Evolutionary conservation across 2,797 vertebrate genomes (phyloP).

Genomic region (Helicolenus hilgendorfi): DNA sequence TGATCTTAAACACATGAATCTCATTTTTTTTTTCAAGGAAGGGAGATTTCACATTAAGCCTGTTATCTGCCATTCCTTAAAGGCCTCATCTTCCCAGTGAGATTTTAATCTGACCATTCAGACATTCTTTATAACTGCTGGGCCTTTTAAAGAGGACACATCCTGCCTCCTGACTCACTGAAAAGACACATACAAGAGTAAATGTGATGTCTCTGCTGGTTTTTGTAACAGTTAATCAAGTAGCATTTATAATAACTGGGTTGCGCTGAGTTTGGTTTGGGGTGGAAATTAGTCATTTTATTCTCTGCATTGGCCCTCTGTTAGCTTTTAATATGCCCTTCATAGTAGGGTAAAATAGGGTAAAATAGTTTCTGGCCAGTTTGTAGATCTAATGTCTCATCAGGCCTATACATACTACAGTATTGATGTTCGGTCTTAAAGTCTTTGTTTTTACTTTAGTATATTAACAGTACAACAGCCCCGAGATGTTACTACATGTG

Average conservation of each 20-base stretch:
- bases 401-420: neutral
- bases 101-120: conserved; percentile 61
- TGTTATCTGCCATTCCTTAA: conserved; percentile 40
- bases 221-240: conserved; percentile 33
- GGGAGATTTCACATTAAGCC: conserved; percentile 63
- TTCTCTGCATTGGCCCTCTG: neutral
- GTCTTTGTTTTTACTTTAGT: neutral
- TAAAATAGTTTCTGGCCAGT: neutral
- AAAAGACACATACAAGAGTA: conserved; percentile 40
- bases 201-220: conserved; percentile 45
- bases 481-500: neutral
- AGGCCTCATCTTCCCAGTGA: conserved; percentile 42
- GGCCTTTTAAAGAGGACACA: conserved; percentile 75
- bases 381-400: neutral
- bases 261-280: conserved; percentile 32
- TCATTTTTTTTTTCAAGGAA: conserved; percentile 43
- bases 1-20: conserved; percentile 72
- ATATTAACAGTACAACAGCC: neutral
- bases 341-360: neutral
- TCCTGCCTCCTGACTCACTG: conserved; percentile 74
- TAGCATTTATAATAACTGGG: neutral
- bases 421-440: neutral
- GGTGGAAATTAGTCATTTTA: neutral
- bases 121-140: conserved; percentile 78
- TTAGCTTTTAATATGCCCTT: neutral